Percentiles rank a stretch among this genome's conserved stretches.
These are phyloP conservation scores for Branchellion lobata DNA, from an alignment of 2,888 invertebrate species.

Conservation along the genomic window DNA sequence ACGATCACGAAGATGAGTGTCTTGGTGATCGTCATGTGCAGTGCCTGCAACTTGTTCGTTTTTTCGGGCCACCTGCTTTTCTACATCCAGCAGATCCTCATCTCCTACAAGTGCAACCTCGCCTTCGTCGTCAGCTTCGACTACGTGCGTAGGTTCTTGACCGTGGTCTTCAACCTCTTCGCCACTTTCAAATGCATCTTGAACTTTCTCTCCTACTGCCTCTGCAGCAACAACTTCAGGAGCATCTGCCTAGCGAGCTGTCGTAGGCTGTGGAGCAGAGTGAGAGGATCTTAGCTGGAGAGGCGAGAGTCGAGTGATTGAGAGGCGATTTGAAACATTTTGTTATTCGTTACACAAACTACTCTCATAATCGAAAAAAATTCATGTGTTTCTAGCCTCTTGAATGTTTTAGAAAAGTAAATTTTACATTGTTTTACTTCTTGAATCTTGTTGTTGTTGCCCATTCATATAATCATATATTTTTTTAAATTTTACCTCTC, in stretches of 20 bases:
- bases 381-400: too few relatives aligned
- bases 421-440: too few relatives aligned
- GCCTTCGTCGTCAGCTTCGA: slow-evolving; percentile 1
- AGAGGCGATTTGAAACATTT: too few relatives aligned
- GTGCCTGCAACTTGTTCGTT: slow-evolving; percentile 37
- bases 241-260: background rate
- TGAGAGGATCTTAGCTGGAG: too few relatives aligned
- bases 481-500: too few relatives aligned
- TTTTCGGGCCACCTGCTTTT: slow-evolving; percentile 14
- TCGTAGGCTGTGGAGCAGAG: background rate
- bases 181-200: slow-evolving; percentile 43
- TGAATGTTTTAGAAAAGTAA: too few relatives aligned
- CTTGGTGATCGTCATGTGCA: slow-evolving; percentile 45
- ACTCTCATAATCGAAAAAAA: too few relatives aligned
- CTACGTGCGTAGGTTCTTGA: slow-evolving; percentile 36
- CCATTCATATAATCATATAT: too few relatives aligned
- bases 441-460: too few relatives aligned
- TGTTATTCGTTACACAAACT: too few relatives aligned
- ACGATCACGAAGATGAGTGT: slow-evolving; percentile 43
- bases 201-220: slow-evolving; percentile 46
- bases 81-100: slow-evolving; percentile 32
- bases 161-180: slow-evolving; percentile 41
- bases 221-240: slow-evolving; percentile 47
- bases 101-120: background rate
- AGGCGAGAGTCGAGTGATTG: too few relatives aligned